Base-by-base conservation (phyloP, 1,140 invertebrate species). In the Dendrolimus punctatus region DNA sequence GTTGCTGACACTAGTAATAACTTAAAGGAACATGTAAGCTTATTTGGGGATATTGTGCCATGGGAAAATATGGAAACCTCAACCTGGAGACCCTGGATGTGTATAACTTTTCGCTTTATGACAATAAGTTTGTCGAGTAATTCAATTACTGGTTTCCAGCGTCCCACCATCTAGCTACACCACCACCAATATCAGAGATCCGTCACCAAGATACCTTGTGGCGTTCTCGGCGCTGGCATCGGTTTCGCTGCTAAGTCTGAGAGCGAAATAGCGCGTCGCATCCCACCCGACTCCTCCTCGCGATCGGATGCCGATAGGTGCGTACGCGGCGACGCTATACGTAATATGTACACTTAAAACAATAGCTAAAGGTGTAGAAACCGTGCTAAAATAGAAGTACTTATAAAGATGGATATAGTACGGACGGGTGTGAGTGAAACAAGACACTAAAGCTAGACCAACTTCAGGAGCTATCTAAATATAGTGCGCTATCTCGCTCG, bases 171-270 rank as follows among this genome's bases (percentile, higher is more conserved):
- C 9, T 10, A 5, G 8, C 36, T 23, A 46, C 58, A 59, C 43
- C 53, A 54, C 49, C 43, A 8, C 23, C 46, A 23, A 23, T 23
- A 23, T 23, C 23, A 10, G 10, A 38, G 5, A 45, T 44, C 47
- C 9, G 40, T 38, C 55, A 47, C 46, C 57, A 42, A 37, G 54
- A 73, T 71, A 87, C 83, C 85, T 85, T 79, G 75, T 49, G 81
- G 64, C 63, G 78, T 87, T 75, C 87, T 76, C 10, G 80, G 87
- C 65, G 85, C 76, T 47, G 84, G 84, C 60, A 79, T 80, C 56
- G 88, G 87, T 73, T 90, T 78, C 66, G 88, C 73, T 60, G 89
- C 76, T 72, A 89, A 63, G 75, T 87, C 82, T 6, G 85, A 87
- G 5, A 87, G 77, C 0, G 85, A 87, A 58, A 85, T 86, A 44